These are phyloP conservation scores for Sebastes matsubarae DNA, from an alignment of 2,797 vertebrate genomes.

Conservation along the genomic window DNA sequence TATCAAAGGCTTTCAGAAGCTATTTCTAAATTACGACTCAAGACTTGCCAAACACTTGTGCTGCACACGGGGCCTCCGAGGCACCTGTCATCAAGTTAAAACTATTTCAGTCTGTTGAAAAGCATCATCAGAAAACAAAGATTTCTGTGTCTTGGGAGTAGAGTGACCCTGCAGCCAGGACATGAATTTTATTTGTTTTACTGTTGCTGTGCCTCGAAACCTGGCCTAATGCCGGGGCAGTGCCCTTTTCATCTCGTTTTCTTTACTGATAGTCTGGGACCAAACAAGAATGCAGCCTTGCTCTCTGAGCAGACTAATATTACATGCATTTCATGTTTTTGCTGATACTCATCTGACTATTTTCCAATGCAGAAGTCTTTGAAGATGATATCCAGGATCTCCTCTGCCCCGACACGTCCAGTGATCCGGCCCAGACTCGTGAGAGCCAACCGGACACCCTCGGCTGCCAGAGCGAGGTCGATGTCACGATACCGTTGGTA, in stretches of 20 bases:
- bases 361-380: constrained; percentile 94
- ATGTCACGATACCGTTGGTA: constrained; percentile 75
- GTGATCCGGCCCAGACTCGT: constrained; percentile 85
- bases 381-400: constrained; percentile 91
- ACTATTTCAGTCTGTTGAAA: constrained; percentile 34
- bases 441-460: constrained; percentile 87
- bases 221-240: background rate
- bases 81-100: constrained; percentile 40
- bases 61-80: constrained; percentile 37
- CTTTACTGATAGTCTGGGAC: constrained; percentile 25
- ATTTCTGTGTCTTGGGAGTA: constrained; percentile 40
- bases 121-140: constrained; percentile 43
- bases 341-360: constrained; percentile 53
- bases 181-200: constrained; percentile 1
- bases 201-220: background rate
- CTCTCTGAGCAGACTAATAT: constrained; percentile 16
- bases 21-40: constrained; percentile 32
- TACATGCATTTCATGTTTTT: constrained; percentile 27
- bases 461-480: constrained; percentile 88
- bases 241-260: constrained; percentile 13
- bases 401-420: constrained; percentile 85
- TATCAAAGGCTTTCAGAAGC: constrained; percentile 30
- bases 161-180: constrained; percentile 30
- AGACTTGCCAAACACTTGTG: constrained; percentile 35
- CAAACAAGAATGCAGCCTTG: constrained; percentile 22